Conservation (phyloP, 2,113 vertebrate species). For the Echinops telfairi region DNA sequence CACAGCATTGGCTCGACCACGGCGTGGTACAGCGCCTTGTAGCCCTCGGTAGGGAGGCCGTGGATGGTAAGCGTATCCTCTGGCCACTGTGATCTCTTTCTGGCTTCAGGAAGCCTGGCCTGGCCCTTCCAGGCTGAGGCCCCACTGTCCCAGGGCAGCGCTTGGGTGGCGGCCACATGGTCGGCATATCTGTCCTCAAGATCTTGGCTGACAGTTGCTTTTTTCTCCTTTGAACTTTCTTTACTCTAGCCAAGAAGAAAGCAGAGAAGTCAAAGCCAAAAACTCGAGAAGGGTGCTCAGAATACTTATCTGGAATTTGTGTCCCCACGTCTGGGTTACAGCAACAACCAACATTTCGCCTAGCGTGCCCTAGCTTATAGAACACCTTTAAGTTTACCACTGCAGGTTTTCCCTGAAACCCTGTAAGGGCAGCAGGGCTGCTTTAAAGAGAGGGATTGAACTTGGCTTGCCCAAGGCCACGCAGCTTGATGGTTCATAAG, state of each 20-base stretch:
- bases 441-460: slow-evolving; percentile 41
- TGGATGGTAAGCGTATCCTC: slow-evolving; percentile 66
- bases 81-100: neutral
- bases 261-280: slow-evolving; percentile 73
- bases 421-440: slow-evolving; percentile 21
- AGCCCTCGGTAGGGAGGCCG: slow-evolving; percentile 81
- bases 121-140: slow-evolving; percentile 39
- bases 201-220: slow-evolving; percentile 71
- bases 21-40: slow-evolving; percentile 82
- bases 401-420: neutral
- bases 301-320: slow-evolving; percentile 73
- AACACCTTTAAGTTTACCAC: neutral
- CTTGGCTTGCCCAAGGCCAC: slow-evolving; percentile 47
- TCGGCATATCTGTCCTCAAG: slow-evolving; percentile 72
- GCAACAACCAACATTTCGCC: slow-evolving; percentile 62
- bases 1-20: slow-evolving; percentile 86
- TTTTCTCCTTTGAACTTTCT: slow-evolving; percentile 79
- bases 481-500: slow-evolving; percentile 17
- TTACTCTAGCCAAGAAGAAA: slow-evolving; percentile 78
- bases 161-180: slow-evolving; percentile 71
- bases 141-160: slow-evolving; percentile 8
- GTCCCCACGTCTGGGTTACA: slow-evolving; percentile 62
- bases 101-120: slow-evolving; percentile 36
- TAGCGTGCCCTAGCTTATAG: neutral
- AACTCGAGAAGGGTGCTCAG: slow-evolving; percentile 72